Percentiles rank a stretch among this genome's conserved stretches.
phyloP scores from a whole-genome alignment of 2,888 invertebrate species.

The Folsomia candida region DNA sequence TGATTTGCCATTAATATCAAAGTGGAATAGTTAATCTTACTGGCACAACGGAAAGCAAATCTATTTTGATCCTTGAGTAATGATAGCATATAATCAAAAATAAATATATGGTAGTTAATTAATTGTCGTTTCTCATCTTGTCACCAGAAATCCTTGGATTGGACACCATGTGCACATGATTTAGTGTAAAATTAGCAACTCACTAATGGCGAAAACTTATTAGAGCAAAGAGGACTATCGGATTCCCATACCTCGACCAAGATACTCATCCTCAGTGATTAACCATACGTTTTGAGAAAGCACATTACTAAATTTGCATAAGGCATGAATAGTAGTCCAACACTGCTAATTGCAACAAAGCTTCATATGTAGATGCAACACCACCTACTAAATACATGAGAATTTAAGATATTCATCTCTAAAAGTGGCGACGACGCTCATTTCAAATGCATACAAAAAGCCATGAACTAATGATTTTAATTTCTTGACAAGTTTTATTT shows the following conservation, averaged over 20 bases:
- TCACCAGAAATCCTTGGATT: too few relatives aligned
- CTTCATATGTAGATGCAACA: not conserved
- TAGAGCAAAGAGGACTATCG: not conserved
- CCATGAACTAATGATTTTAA: not conserved
- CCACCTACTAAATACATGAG: not conserved
- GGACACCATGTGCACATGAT: not conserved
- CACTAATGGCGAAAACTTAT: not conserved
- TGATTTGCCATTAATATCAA: too few relatives aligned
- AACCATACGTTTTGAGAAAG: not conserved
- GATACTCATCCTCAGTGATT: not conserved
- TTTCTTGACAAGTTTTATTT: not conserved
- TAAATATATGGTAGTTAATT: not conserved
- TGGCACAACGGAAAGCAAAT: too few relatives aligned
- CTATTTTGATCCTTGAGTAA: not conserved
- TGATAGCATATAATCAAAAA: not conserved
- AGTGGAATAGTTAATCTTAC: too few relatives aligned
- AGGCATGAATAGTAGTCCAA: not conserved
- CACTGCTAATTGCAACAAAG: not conserved
- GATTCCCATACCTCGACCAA: conserved; percentile 14
- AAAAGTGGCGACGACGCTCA: not conserved
- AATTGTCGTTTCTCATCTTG: not conserved
- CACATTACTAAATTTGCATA: not conserved
- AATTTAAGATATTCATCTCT: not conserved
- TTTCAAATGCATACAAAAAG: not conserved
- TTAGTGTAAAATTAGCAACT: not conserved